These are phyloP conservation scores for Thysanoteuthis rhombus DNA, from an alignment of 2,888 invertebrate species.

Conservation along the genomic window DNA sequence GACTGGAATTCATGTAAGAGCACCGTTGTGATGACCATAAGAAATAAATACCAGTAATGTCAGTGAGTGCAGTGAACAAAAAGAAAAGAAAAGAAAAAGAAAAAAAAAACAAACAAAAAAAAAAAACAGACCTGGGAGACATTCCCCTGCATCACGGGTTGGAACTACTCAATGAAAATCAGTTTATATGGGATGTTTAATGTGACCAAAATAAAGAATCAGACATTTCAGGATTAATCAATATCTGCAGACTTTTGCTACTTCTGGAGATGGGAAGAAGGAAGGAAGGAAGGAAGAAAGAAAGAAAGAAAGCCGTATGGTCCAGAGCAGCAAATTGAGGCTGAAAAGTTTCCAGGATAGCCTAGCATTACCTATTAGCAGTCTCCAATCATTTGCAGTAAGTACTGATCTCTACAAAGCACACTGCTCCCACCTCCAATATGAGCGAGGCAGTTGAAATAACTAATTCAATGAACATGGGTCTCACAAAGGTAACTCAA, in stretches of 20 bases:
- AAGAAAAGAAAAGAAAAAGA: not conserved
- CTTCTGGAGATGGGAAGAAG: not conserved
- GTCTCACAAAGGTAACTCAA: conserved; percentile 78
- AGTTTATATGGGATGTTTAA: not conserved
- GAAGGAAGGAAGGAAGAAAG: too few relatives aligned
- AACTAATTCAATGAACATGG: conserved; percentile 1
- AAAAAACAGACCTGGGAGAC: not conserved
- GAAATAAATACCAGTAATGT: not conserved
- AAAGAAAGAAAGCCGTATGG: not conserved
- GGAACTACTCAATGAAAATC: not conserved
- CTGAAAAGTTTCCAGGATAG: not conserved
- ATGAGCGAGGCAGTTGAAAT: conserved; percentile 14
- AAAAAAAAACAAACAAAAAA: not conserved
- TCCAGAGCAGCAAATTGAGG: not conserved
- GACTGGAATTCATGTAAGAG: not conserved
- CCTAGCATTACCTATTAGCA: not conserved
- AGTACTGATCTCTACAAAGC: conserved; percentile 12
- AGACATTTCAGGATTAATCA: not conserved
- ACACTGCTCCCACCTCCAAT: not conserved
- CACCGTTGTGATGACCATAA: not conserved
- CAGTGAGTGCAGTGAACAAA: not conserved
- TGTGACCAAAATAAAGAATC: not conserved
- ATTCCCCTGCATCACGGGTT: not conserved
- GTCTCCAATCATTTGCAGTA: not conserved
- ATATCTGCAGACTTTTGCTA: not conserved